Percentiles rank a stretch among this genome's conserved stretches.
Evolutionary conservation across 1,140 invertebrate species (phyloP).

Genomic region (Lithobius niger): DNA sequence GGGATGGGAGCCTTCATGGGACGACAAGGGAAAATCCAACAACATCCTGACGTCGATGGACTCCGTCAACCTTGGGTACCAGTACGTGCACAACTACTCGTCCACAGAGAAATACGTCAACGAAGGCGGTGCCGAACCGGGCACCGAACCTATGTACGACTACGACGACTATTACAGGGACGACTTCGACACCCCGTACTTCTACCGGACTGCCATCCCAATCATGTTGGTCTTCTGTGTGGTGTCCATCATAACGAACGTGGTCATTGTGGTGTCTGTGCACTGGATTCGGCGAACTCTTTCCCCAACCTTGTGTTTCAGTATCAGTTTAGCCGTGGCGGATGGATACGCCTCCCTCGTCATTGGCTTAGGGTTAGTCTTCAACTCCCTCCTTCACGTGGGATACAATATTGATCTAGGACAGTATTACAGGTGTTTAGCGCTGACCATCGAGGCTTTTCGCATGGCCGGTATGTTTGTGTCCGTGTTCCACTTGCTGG

Average conservation of each 20-base stretch:
- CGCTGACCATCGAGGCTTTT: conserved; percentile 36
- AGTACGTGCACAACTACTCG: too few relatives aligned
- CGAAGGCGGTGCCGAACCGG: too few relatives aligned
- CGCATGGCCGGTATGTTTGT: conserved; percentile 42
- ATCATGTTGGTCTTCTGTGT: conserved; percentile 35
- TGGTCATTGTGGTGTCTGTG: conserved; percentile 36
- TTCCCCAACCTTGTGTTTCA: conserved; percentile 43
- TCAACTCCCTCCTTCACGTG: conserved; percentile 37
- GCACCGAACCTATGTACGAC: not conserved
- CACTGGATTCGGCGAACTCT: conserved; percentile 40
- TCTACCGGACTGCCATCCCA: conserved; percentile 26
- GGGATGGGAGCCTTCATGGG: too few relatives aligned
- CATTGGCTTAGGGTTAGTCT: conserved; percentile 36
- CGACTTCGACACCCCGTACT: conserved; percentile 4
- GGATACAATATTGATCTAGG: conserved; percentile 19
- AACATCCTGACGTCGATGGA: too few relatives aligned
- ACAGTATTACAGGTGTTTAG: conserved; percentile 24
- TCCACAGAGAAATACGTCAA: too few relatives aligned
- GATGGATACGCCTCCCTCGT: conserved; percentile 41
- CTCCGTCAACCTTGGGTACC: too few relatives aligned
- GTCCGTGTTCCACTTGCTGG: conserved; percentile 47
- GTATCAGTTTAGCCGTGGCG: conserved; percentile 43
- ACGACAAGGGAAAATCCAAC: too few relatives aligned
- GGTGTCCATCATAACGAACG: conserved; percentile 37
- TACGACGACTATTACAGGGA: conserved; percentile 5